Conservation (phyloP, 2,113 vertebrate species). For the Neolamprologus falcicula region DNA sequence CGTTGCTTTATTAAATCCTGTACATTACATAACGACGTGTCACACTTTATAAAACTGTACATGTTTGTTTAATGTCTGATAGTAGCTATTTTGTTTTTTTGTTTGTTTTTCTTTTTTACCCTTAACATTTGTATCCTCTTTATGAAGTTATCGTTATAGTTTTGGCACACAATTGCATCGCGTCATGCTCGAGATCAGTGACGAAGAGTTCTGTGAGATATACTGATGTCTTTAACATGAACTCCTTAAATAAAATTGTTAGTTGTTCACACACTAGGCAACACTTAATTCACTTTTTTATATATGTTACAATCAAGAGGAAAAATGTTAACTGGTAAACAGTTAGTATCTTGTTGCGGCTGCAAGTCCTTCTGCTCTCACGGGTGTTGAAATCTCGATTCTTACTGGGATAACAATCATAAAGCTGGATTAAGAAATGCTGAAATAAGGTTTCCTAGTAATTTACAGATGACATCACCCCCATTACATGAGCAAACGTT, state of each 20-base stretch:
- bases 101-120: constrained; percentile 10
- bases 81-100: constrained; percentile 5
- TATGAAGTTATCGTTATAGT: constrained; percentile 52
- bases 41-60: constrained; percentile 74
- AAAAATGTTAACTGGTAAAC: constrained; percentile 19
- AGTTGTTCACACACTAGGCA: constrained; percentile 39
- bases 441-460: background rate
- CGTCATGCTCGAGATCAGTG: constrained; percentile 33
- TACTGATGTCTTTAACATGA: constrained; percentile 16
- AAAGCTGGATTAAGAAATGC: constrained; percentile 2
- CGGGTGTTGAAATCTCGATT: background rate
- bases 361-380: constrained; percentile 2
- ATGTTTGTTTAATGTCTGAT: constrained; percentile 61
- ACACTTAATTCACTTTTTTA: constrained; percentile 9
- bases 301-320: constrained; percentile 14
- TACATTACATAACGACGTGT: constrained; percentile 66
- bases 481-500: background rate
- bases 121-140: constrained; percentile 43
- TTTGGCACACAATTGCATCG: constrained; percentile 69
- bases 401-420: constrained; percentile 1
- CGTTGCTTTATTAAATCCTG: constrained; percentile 57
- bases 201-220: background rate
- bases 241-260: constrained; percentile 24
- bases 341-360: background rate
- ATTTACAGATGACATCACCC: constrained; percentile 21